Evolutionary conservation across 1,140 invertebrate species (phyloP).

Genomic region (Euwallacea fornicatus): DNA sequence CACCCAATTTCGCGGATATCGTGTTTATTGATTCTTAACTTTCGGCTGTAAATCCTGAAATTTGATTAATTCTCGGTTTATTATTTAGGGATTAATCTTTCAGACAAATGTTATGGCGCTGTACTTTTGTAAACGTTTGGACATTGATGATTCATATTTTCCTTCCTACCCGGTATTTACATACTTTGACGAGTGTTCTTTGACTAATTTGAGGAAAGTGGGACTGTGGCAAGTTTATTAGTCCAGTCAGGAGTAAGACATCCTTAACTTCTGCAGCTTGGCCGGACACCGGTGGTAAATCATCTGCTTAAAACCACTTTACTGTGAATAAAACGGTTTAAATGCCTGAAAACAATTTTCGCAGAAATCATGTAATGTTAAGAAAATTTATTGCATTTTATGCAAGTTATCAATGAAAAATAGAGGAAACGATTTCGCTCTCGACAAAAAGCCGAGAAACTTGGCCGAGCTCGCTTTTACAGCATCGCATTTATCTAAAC

Average conservation of each 20-base stretch:
- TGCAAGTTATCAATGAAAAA: slow-evolving; percentile 13
- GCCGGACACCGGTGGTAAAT: too few species aligned
- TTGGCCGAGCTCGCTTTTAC: slow-evolving; percentile 8
- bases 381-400: slow-evolving; percentile 7
- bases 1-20: slow-evolving; percentile 21
- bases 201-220: too few species aligned
- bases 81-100: slow-evolving; percentile 18
- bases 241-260: too few species aligned
- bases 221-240: too few species aligned
- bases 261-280: too few species aligned
- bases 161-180: too few species aligned
- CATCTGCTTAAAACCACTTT: not conserved
- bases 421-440: slow-evolving; percentile 14
- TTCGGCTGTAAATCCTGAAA: slow-evolving; percentile 12
- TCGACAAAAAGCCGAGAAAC: slow-evolving; percentile 15
- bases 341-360: too few species aligned
- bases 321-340: not conserved
- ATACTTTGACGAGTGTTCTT: too few species aligned
- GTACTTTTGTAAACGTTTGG: slow-evolving; percentile 11
- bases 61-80: slow-evolving; percentile 25
- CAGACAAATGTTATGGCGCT: slow-evolving; percentile 17
- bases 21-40: slow-evolving; percentile 21
- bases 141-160: not conserved
- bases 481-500: slow-evolving; percentile 31
- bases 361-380: too few species aligned